These are phyloP conservation scores for Carcina quercana DNA, from an alignment of 2,888 invertebrate genomes.

Conservation along the genomic window DNA sequence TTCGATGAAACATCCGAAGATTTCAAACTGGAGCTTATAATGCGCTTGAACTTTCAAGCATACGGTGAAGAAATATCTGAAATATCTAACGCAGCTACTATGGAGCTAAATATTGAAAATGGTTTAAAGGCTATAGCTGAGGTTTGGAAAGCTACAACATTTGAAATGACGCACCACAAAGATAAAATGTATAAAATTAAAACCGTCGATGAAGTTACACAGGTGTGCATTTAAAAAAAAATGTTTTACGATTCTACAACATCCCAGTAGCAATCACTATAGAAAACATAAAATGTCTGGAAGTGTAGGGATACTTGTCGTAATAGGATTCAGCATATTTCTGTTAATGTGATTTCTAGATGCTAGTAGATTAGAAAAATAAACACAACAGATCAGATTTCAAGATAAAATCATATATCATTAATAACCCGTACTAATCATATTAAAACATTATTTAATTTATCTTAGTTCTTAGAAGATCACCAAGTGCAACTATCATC, in stretches of 20 bases:
- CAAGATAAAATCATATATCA: no score
- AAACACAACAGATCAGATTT: no score
- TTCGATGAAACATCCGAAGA: slow-evolving; percentile 86
- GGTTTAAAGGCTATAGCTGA: slow-evolving; percentile 81
- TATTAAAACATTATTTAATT: no score
- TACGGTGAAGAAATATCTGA: slow-evolving; percentile 88
- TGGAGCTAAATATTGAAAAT: slow-evolving; percentile 90
- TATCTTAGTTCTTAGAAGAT: slow-evolving; percentile 82
- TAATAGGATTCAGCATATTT: no score
- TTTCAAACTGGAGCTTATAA: slow-evolving; percentile 88
- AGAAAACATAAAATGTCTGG: no score
- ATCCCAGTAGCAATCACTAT: no score
- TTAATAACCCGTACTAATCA: no score
- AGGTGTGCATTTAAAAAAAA: slow-evolving; percentile 47
- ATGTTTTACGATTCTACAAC: no score
- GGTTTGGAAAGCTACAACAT: slow-evolving; percentile 81
- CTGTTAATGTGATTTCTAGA: no score
- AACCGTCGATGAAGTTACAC: slow-evolving; percentile 85
- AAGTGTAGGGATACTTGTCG: no score
- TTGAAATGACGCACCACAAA: slow-evolving; percentile 83
- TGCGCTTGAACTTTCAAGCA: slow-evolving; percentile 87
- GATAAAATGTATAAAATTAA: slow-evolving; percentile 81
- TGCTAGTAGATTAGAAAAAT: no score
- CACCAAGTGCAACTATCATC: slow-evolving; percentile 88
- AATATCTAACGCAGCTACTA: slow-evolving; percentile 90